A percentile compares a stretch with the other conserved stretches of the same genome.
Evolutionary conservation across 2,113 vertebrate genomes (phyloP).

Genomic region (Rostratula benghalensis): DNA sequence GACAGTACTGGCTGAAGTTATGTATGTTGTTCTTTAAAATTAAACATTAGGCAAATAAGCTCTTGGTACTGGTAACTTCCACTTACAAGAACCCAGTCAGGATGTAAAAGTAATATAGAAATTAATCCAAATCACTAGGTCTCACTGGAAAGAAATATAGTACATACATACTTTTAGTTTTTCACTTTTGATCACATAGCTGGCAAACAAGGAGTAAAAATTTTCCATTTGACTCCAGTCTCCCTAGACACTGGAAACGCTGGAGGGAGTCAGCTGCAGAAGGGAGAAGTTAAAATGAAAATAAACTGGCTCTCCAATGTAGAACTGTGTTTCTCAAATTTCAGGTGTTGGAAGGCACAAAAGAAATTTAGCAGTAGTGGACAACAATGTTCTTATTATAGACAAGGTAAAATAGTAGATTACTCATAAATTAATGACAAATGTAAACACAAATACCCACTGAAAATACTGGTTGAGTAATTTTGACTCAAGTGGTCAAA

Average conservation of each 20-base stretch:
- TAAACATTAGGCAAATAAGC: slow-evolving; percentile 5
- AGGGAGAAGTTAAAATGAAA: background rate
- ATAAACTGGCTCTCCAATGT: rapidly evolving
- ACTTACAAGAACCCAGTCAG: background rate
- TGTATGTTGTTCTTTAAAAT: slow-evolving; percentile 52
- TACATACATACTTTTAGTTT: rapidly evolving
- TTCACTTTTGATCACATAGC: background rate
- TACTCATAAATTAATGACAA: background rate
- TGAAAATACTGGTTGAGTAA: background rate
- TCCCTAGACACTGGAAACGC: background rate
- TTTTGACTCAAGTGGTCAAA: background rate
- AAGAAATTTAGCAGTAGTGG: background rate
- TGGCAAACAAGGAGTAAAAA: background rate
- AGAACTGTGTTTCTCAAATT: background rate
- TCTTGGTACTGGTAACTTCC: slow-evolving; percentile 18
- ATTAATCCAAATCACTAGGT: background rate
- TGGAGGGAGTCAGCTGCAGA: background rate
- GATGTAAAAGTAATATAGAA: background rate
- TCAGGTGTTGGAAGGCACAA: background rate
- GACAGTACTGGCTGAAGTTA: background rate
- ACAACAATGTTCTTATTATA: background rate
- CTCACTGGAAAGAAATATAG: background rate
- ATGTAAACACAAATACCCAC: background rate
- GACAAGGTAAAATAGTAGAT: background rate
- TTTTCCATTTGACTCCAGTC: background rate